Base-by-base conservation (phyloP, 2,113 vertebrate genomes). In the Camelus bactrianus region DNA sequence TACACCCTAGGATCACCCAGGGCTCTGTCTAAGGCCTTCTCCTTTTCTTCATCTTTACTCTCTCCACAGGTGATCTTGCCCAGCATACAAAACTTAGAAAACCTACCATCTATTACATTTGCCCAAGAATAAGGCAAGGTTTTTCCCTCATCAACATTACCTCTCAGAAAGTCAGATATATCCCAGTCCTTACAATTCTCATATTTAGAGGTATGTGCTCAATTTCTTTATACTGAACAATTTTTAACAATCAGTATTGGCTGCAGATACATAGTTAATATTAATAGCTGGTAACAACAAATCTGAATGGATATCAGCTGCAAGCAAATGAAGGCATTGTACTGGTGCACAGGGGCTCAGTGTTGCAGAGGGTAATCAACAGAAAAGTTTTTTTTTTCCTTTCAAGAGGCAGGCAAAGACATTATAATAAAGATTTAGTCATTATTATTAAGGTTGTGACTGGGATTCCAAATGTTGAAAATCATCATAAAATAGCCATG, bases 221-320 rank as follows among this genome's bases (percentile, higher is more conserved):
- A 84, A 80, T 88, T 95, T 93, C 46, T 89, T 86, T 83, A 82
- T 46, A 84, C 3, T 72, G 42, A 95, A 88, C 12, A 95, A 83
- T 90, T 91, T 56, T 80, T 54, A 95, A 46, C n/a, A 96, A 90
- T 46, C n/a, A 82, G 22, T 24, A 7, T 19, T 95, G 91, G 76
- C 35, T 67, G 89, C 80, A 96, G 15, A 91, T 64, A 30, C 56
- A 80, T 85, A 94, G 32, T 70, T 60, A 94, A 80, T 9, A 83
- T 70, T 60, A 94, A 80, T 9, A 83, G 54, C 70, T 80, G 50
- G 10, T 28, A 93, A 9, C 30, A 76, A 95, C 24, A 84, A 95
- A 93, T 83, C 38, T 72, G 28, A 91, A 92, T 83, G 19, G 28
- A 62, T 24, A 6, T 56, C 38, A 95, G 46, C 56, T 54, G n/a